Evolutionary conservation across 2,797 vertebrate genomes (phyloP), one percentile per base, ranked within the genome.

Genomic region (Arrhamphus sclerolepis): DNA sequence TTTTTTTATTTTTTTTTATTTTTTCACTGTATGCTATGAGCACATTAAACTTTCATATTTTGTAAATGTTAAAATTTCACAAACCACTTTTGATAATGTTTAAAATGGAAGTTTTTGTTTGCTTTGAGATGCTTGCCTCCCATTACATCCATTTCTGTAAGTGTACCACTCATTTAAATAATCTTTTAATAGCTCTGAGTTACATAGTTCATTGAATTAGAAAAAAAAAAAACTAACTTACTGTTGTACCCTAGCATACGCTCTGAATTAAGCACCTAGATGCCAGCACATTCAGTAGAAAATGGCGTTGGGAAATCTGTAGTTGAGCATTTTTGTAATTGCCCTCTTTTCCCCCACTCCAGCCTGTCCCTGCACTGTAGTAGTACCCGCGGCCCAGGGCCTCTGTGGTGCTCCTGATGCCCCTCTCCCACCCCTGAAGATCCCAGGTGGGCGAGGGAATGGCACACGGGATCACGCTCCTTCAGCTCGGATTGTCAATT

Each of bases 361-460:
- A 94, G 93, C 70, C 70, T 94, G 78, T 92, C 92, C 83, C 86
- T 92, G 83, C 92, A 89, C 84, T 94, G 89, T 92, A 92, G 91
- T 92, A 93, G 92, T 94, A 92, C 92, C 92, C 91, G 87, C 44
- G 80, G 90, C 89, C 91, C 92, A 9, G 97, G 96, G 96, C 97
- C 96, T 99, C 96, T 89, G 97, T 99, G 96, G 97, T 97, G 97
- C 92, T 99, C 97, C 97, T 98, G 97, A 99, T 98, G 96, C 90
- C 97, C 97, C 97, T 98, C 97, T 93, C 97, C 97, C 97, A 99
- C 97, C 96, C 94, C 94, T 97, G 94, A 98, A 97, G 97, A 99
- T 99, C 97, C 97, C 97, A 96, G 97, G 97, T 98, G 97, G 97
- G 96, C 96, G 97, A 98, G 97, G 97, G 97, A 95, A 97, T 93